phyloP scores from a whole-genome alignment of 2,888 invertebrate genomes.

The Gibbula magus region DNA sequence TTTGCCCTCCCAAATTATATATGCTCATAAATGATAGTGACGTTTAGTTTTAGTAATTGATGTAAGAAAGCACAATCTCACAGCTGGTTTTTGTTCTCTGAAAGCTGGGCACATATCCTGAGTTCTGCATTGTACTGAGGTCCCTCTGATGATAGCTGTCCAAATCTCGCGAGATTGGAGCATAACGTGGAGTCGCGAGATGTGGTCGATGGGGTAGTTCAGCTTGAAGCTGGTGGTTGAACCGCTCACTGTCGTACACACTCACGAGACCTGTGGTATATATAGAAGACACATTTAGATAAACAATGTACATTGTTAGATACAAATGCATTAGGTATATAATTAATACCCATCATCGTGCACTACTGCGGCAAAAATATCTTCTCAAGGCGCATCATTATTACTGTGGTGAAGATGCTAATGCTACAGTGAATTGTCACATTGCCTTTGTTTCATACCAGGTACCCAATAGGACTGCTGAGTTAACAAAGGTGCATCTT shows the following conservation, averaged over 20 bases:
- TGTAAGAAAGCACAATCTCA: background rate
- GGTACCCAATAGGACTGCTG: too few species aligned
- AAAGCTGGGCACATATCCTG: background rate
- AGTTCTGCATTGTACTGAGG: background rate
- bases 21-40: too few species aligned
- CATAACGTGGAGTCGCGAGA: slow-evolving; percentile 29
- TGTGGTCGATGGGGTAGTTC: slow-evolving; percentile 33
- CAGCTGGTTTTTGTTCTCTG: background rate
- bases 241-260: slow-evolving; percentile 34
- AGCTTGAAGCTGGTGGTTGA: slow-evolving; percentile 35
- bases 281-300: background rate
- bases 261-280: slow-evolving; percentile 32
- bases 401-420: too few species aligned
- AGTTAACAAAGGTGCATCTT: too few species aligned
- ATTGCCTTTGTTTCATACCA: too few species aligned
- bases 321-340: background rate
- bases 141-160: slow-evolving; percentile 10
- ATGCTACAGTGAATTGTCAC: too few species aligned
- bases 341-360: background rate
- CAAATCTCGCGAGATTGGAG: background rate
- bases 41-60: background rate
- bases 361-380: background rate
- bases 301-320: too few species aligned
- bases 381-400: too few species aligned
- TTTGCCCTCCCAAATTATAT: too few species aligned